These are phyloP conservation scores for Cydia strobilella DNA, from an alignment of 1,140 invertebrate genomes.

Conservation along the genomic window DNA sequence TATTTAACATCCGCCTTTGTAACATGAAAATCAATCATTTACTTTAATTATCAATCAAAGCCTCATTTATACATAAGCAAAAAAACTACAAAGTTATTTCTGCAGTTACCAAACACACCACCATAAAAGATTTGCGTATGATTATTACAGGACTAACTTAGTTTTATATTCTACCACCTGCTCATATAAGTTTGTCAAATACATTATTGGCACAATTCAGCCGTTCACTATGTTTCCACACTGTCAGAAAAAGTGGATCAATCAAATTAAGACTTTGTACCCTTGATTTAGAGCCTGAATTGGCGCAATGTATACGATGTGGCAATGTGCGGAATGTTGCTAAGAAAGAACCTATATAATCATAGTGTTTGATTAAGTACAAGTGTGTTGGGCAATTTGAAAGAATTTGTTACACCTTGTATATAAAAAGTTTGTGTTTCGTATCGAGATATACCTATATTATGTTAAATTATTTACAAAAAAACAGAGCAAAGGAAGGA, in stretches of 20 bases:
- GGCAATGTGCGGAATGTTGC: slow-evolving; percentile 24
- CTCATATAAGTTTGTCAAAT: not conserved
- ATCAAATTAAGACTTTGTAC: slow-evolving; percentile 26
- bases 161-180: not conserved
- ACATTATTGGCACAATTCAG: slow-evolving; percentile 16
- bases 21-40: slow-evolving; percentile 15
- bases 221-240: slow-evolving; percentile 29
- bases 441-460: not conserved
- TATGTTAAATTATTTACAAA: too few species aligned
- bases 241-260: slow-evolving; percentile 18
- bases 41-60: slow-evolving; percentile 11
- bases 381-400: slow-evolving; percentile 1
- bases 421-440: not conserved
- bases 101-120: not conserved
- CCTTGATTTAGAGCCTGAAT: not conserved
- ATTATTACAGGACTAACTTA: not conserved
- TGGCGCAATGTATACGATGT: slow-evolving; percentile 12
- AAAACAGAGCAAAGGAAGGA: too few species aligned
- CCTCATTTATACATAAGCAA: slow-evolving; percentile 2
- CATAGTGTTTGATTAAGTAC: slow-evolving; percentile 13
- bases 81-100: slow-evolving; percentile 15
- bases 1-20: slow-evolving; percentile 11
- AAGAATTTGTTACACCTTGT: slow-evolving; percentile 5
- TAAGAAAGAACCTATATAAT: slow-evolving; percentile 22
- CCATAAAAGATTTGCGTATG: not conserved